Base-by-base conservation (phyloP, 2,888 invertebrate species). In the Aleiodes alternator region DNA sequence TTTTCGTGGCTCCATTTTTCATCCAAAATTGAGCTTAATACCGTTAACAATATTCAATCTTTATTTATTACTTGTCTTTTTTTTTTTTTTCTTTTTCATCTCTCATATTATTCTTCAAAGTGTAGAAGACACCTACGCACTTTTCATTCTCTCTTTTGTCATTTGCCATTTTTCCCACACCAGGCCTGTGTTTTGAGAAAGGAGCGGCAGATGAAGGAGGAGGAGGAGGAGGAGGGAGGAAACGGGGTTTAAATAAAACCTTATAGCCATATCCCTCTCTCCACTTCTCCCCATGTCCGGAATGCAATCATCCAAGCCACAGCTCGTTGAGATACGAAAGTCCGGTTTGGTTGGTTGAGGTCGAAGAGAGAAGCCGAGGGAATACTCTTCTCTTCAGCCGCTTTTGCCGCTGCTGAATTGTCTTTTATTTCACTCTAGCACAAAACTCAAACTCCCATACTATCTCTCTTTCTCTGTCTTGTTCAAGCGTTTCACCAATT, bases 281-380 rank as follows among this genome's bases (percentile, higher is more conserved):
- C 14, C 78, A 79, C 77, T 79, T 61, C 57, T 78, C 78, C 76
- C 77, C 78, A 80, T 79, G 80, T 78, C 80, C 78, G 80, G 80
- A 80, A 80, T 80, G 80, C 80, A 80, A 80, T 80, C 80, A 80
- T 80, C 79, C 80, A 78, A 76, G 79, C 78, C 74, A 79, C 74
- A 79, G 79, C 79, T 80, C 79, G 80, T 80, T 76, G 76, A 79
- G 79, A 80, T 80, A 80, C 80, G 79, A 80, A 79, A 80, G 80
- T 80, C 80, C 80, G 80, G 80, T 80, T 80, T 80, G 80, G 80
- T 80, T 76, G 76, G 80, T 80, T 73, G 79, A 76, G 79, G 57
- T 70, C 76, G 78, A 78, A 70, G 73, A 59, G 59, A 75, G 69
- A 78, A 75, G 78, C 77, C 75, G 72, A 69, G 80, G 78, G 71